A percentile compares a stretch with the other conserved stretches of the same genome.
Evolutionary conservation across 1,140 invertebrate species (phyloP).

Genomic region (Dendrolimus punctatus): DNA sequence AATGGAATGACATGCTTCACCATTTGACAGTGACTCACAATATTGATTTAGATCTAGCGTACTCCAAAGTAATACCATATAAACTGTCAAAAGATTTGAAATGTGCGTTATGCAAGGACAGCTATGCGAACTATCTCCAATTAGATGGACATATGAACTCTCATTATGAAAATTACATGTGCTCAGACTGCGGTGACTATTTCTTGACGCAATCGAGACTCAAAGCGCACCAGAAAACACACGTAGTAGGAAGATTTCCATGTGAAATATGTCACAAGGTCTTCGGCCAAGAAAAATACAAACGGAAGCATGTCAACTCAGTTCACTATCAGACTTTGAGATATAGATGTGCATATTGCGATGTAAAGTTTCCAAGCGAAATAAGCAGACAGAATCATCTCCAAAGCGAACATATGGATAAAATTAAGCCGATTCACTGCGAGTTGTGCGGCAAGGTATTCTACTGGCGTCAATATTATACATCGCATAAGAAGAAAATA

Average conservation of each 20-base stretch:
- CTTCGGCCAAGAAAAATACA: constrained; percentile 38
- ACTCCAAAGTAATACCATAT: constrained; percentile 41
- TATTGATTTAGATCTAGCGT: constrained; percentile 32
- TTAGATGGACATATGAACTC: constrained; percentile 54
- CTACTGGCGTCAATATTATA: constrained; percentile 36
- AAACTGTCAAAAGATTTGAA: constrained; percentile 20
- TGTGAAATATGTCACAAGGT: constrained; percentile 40
- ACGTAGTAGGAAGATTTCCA: constrained; percentile 27
- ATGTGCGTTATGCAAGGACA: constrained; percentile 36
- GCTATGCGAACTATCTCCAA: constrained; percentile 31
- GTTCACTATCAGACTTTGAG: constrained; percentile 26
- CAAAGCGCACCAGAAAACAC: constrained; percentile 38
- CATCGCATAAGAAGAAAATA: constrained; percentile 32
- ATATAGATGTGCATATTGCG: constrained; percentile 38
- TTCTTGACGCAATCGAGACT: constrained; percentile 32
- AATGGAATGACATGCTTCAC: constrained; percentile 45
- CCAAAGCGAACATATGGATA: constrained; percentile 28
- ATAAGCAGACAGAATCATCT: constrained; percentile 33
- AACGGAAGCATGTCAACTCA: constrained; percentile 27
- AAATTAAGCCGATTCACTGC: constrained; percentile 31
- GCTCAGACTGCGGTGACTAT: constrained; percentile 43
- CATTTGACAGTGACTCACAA: constrained; percentile 36
- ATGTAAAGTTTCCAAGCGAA: constrained; percentile 23
- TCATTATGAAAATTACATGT: constrained; percentile 50
- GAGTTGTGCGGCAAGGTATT: constrained; percentile 41